Percentiles rank a stretch among this genome's conserved stretches.
Conservation (phyloP, 2,888 invertebrate species). For the Himalopsyche kuldschensis region DNA sequence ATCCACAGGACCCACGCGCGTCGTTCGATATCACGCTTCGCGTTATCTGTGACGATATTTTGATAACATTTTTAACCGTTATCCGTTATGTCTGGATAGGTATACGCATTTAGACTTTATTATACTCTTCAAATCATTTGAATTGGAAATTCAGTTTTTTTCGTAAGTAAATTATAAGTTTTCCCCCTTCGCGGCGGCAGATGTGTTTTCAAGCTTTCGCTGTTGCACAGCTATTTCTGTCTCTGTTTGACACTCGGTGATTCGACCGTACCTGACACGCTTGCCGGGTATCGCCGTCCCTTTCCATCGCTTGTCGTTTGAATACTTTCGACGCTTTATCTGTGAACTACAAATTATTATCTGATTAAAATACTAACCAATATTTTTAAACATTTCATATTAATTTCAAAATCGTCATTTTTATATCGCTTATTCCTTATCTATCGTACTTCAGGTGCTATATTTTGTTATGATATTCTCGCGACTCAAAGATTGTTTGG, state of each 20-base stretch:
- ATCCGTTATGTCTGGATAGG: not conserved
- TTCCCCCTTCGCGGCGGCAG: slow-evolving; percentile 25
- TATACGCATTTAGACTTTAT: not conserved
- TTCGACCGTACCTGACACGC: not conserved
- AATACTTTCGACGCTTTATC: slow-evolving; percentile 13
- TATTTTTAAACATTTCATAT: not conserved
- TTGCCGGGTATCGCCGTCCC: not conserved
- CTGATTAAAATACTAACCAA: not conserved
- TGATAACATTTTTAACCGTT: not conserved
- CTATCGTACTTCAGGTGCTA: too few species aligned
- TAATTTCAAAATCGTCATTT: not conserved
- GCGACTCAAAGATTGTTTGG: too few species aligned
- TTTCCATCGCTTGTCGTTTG: not conserved
- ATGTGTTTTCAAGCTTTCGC: slow-evolving; percentile 13
- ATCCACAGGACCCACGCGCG: slow-evolving; percentile 23
- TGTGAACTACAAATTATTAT: slow-evolving; percentile 7
- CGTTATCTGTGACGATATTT: slow-evolving; percentile 25
- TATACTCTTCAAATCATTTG: not conserved
- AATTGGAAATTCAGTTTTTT: not conserved
- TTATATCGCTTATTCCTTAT: too few species aligned
- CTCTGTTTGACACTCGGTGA: slow-evolving; percentile 13
- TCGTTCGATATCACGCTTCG: slow-evolving; percentile 11
- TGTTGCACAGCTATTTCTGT: slow-evolving; percentile 12
- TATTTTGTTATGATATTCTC: too few species aligned
- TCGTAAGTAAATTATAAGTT: not conserved